Base-by-base conservation (phyloP, 2,888 invertebrate species). In the Drosophila melanosoma region DNA sequence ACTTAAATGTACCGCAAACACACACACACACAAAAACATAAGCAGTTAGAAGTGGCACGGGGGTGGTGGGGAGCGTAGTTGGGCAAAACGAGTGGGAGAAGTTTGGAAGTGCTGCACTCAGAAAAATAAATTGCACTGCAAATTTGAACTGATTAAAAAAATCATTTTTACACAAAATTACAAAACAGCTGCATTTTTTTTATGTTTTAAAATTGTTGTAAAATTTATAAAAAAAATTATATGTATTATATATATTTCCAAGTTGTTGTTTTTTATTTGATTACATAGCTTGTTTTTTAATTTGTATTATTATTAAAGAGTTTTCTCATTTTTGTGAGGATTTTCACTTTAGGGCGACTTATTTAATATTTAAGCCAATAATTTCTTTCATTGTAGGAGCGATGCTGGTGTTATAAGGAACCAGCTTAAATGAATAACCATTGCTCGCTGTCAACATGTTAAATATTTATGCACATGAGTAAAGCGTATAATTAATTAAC, bases 1-100 rank as follows among this genome's bases (percentile, higher is more conserved):
- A 51, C 40, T 33, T 15, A 63, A 74, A 52, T 59, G 53, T 49
- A 58, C 59, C 61, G 42, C 42, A 68, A 35, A 48, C 5, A 29
- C 29, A 35, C 35, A 48, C 5, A 29, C 29, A 35, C 35, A n/a
- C 29, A 8, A 20, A 20, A 45, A 15, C 45, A 12, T 20, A 1
- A 7, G 1, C 7, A 45, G 45, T 15, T 23, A 0, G 23, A 8
- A 1, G 4, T 1, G 7, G 3, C 12, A 5, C 29, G 12, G 7
- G 20, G 12, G 12, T 10, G 11, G 5, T 15, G 5, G 1, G 4
- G 15, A 5, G 5, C 6, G 29, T 29, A 29, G 29, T 29, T 29
- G 1, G 6, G 29, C 0, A 4, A 26, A 0, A 5, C 2, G 15
- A 35, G 10, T n/a, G 35, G 10, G n/a, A 12, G 8, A 1, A n/a